Evolutionary conservation across 2,888 invertebrate genomes (phyloP).

Genomic region (Lochmaea crataegi): DNA sequence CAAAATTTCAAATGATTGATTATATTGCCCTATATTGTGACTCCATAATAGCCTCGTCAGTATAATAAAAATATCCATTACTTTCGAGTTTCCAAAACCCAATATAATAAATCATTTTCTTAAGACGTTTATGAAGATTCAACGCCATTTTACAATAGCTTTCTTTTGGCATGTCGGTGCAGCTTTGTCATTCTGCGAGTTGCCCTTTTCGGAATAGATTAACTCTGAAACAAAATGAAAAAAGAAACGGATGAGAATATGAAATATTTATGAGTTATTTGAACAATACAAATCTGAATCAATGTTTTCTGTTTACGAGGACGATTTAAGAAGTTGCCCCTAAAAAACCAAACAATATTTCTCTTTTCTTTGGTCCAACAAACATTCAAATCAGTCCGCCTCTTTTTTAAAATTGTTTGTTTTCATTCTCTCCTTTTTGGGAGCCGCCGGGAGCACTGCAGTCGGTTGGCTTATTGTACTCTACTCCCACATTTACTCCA

Average conservation of each 20-base stretch:
- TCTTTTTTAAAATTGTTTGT: no score
- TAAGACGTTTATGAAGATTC: conserved; percentile 61
- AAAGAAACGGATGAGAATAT: conserved; percentile 25
- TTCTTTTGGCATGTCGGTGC: conserved; percentile 52
- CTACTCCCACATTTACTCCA: no score
- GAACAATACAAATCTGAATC: conserved; percentile 19
- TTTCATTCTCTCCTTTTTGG: no score
- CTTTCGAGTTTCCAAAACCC: conserved; percentile 59
- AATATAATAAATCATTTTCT: conserved; percentile 60
- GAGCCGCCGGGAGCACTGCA: no score
- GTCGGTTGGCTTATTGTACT: no score
- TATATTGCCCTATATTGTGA: conserved; percentile 56
- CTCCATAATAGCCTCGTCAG: conserved; percentile 59
- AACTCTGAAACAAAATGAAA: conserved; percentile 45
- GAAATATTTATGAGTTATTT: conserved; percentile 32
- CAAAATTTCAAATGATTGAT: conserved; percentile 55
- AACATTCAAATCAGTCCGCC: no score
- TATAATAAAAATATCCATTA: conserved; percentile 62
- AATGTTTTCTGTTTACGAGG: conserved; percentile 12
- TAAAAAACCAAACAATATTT: no score
- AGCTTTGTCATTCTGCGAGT: conserved; percentile 49
- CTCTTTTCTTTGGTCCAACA: no score
- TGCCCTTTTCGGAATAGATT: conserved; percentile 49
- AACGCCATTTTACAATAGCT: conserved; percentile 58
- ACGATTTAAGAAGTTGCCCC: neutral